Evolutionary conservation across 2,113 vertebrate genomes (phyloP).

Genomic region (Epinephelus cyanopodus): DNA sequence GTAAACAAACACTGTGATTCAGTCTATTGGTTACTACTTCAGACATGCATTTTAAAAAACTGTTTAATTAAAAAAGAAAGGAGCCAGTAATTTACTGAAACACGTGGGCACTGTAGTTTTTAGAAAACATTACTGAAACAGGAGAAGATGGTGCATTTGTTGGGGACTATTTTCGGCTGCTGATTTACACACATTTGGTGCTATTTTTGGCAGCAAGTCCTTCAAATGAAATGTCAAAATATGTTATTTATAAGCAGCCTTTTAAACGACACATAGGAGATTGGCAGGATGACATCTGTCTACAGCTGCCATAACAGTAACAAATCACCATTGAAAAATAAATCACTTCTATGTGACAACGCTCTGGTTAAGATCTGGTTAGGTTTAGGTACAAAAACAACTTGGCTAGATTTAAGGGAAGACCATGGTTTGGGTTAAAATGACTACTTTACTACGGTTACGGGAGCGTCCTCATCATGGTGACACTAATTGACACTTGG

Average conservation of each 20-base stretch:
- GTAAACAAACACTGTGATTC: too few relatives aligned
- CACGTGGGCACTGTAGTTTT: background rate
- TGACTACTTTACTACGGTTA: background rate
- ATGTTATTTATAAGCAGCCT: background rate
- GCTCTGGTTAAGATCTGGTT: background rate
- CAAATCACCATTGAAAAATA: background rate
- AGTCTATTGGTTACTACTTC: too few relatives aligned
- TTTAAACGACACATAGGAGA: background rate
- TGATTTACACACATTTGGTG: background rate
- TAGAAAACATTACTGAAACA: background rate
- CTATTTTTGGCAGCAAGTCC: background rate
- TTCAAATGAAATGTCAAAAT: background rate
- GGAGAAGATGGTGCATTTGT: background rate
- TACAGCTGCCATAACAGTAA: background rate
- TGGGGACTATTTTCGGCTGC: background rate
- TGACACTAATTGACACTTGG: background rate
- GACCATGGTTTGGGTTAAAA: background rate
- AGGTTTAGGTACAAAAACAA: background rate
- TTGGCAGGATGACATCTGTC: background rate
- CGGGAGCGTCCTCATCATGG: background rate
- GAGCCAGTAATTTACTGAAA: background rate
- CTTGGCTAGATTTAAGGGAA: background rate
- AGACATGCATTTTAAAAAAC: too few relatives aligned
- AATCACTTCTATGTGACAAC: background rate
- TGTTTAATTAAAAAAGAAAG: background rate